Evolutionary conservation across 2,888 invertebrate genomes (phyloP).

Genomic region (Eupithecia abbreviata): DNA sequence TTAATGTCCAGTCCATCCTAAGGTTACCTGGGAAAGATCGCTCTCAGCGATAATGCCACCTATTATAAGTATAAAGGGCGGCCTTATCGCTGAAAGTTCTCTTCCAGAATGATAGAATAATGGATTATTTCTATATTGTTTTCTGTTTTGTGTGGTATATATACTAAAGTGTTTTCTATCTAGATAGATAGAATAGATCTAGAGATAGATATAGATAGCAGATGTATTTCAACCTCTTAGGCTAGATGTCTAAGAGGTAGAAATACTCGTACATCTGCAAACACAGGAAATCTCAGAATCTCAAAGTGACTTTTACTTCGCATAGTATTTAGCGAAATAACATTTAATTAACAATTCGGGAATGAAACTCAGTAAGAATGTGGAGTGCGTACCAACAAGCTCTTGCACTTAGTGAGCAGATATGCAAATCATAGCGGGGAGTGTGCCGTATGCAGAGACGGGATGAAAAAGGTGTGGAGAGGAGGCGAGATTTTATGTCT

Average conservation of each 20-base stretch:
- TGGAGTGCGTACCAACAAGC: constrained; percentile 78
- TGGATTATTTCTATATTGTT: too few relatives aligned
- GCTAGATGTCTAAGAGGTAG: background rate
- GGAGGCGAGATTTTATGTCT: background rate
- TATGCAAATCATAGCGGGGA: constrained; percentile 79
- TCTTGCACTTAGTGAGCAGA: constrained; percentile 81
- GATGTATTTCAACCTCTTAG: too few relatives aligned
- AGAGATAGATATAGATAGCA: too few relatives aligned
- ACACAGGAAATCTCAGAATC: constrained; percentile 19
- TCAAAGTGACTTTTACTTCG: constrained; percentile 14
- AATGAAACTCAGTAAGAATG: constrained; percentile 59
- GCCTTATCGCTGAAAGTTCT: too few relatives aligned
- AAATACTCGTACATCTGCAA: background rate
- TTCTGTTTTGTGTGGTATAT: too few relatives aligned
- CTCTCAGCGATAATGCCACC: too few relatives aligned
- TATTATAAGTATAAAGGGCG: too few relatives aligned
- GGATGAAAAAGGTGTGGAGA: constrained; percentile 52
- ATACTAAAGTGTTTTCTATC: too few relatives aligned
- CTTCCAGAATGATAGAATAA: too few relatives aligned
- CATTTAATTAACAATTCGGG: constrained; percentile 43
- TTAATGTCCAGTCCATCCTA: too few relatives aligned
- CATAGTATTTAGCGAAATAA: constrained; percentile 33
- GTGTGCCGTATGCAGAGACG: constrained; percentile 67
- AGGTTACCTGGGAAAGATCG: too few relatives aligned
- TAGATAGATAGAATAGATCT: too few relatives aligned